Conservation (phyloP, 1,140 invertebrate species). For the Oppia nitens region DNA sequence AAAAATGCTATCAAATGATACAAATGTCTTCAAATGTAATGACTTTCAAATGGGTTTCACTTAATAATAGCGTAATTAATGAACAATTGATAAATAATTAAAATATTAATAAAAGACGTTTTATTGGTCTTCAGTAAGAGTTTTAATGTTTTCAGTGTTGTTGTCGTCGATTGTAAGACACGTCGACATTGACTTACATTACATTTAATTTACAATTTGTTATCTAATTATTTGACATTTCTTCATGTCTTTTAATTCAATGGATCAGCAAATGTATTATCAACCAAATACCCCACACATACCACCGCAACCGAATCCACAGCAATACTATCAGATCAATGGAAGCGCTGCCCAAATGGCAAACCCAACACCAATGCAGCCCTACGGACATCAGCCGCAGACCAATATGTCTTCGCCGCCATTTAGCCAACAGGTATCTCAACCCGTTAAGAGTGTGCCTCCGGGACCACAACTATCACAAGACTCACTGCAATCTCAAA, state of each 20-base stretch:
- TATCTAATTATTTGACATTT: background rate
- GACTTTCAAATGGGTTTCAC: too few relatives aligned
- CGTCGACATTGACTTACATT: background rate
- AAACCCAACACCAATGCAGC: background rate
- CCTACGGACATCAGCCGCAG: too few relatives aligned
- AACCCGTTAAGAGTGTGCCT: background rate
- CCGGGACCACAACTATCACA: background rate
- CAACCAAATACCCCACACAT: background rate
- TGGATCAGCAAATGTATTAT: background rate
- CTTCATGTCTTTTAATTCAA: background rate
- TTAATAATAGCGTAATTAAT: too few relatives aligned
- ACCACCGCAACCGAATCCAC: background rate
- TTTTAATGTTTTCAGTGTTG: too few relatives aligned
- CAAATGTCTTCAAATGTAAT: too few relatives aligned
- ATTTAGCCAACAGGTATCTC: too few relatives aligned
- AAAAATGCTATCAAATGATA: too few relatives aligned
- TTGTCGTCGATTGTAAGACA: too few relatives aligned
- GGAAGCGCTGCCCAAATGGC: background rate
- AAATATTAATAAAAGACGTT: too few relatives aligned
- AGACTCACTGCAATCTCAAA: background rate
- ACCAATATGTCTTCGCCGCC: too few relatives aligned
- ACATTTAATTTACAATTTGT: background rate
- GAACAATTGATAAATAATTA: too few relatives aligned
- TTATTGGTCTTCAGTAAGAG: too few relatives aligned
- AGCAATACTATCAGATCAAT: background rate